Evolutionary conservation across 2,888 invertebrate genomes (phyloP).

Genomic region (Drosophila putrida): DNA sequence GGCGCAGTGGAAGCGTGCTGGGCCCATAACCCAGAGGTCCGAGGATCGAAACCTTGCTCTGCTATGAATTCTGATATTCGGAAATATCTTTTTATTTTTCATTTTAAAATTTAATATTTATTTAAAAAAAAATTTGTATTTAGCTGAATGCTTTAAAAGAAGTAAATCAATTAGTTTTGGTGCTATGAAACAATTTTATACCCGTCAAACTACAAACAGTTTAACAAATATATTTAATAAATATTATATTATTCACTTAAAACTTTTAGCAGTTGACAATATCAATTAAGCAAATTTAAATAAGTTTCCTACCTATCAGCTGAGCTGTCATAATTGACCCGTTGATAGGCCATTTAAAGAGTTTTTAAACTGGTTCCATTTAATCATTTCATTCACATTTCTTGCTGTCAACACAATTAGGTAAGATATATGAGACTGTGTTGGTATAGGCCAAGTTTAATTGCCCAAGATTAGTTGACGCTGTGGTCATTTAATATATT

Average conservation of each 20-base stretch:
- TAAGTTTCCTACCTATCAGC: conserved; percentile 5
- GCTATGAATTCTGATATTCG: conserved; percentile 16
- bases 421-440: conserved; percentile 7
- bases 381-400: conserved; percentile 7
- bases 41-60: conserved; percentile 68
- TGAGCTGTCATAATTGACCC: neutral
- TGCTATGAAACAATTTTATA: neutral
- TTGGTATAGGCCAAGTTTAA: conserved; percentile 20
- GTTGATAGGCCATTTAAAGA: neutral
- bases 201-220: neutral
- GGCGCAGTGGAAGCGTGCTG: conserved; percentile 67
- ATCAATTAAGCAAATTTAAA: neutral
- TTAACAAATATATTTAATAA: too few relatives aligned
- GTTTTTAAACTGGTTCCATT: conserved; percentile 13
- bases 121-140: neutral
- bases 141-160: neutral
- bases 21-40: conserved; percentile 68
- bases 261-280: neutral
- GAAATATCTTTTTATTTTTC: neutral
- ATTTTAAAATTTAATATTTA: neutral
- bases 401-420: conserved; percentile 26
- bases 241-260: too few relatives aligned
- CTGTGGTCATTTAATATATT: conserved; percentile 27
- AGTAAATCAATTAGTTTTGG: too few relatives aligned
- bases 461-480: conserved; percentile 14